Conservation (phyloP, 2,113 vertebrate species). For the Synchiropus splendidus region DNA sequence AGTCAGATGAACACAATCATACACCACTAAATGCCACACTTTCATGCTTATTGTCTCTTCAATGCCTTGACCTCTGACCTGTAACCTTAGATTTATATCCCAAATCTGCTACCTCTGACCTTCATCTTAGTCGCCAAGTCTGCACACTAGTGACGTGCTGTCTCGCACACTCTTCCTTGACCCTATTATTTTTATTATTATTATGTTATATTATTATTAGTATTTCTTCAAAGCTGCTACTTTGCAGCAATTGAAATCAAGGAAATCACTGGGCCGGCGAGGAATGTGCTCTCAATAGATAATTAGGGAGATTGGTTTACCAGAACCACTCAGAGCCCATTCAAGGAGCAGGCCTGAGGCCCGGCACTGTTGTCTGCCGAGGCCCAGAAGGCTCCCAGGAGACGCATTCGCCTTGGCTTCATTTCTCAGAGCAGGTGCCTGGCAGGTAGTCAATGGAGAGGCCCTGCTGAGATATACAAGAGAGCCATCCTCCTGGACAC, state of each 20-base stretch:
- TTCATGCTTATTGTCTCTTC: conserved; percentile 55
- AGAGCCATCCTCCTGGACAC: conserved; percentile 61
- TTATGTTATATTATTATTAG: conserved; percentile 58
- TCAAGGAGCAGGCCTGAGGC: conserved; percentile 57
- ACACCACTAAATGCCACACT: conserved; percentile 28
- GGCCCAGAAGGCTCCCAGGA: conserved; percentile 69
- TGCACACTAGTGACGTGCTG: no score
- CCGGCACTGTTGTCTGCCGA: conserved; percentile 62
- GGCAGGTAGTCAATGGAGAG: conserved; percentile 92
- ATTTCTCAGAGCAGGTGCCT: conserved; percentile 87
- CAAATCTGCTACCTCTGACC: conserved; percentile 49
- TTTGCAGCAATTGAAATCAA: conserved; percentile 76
- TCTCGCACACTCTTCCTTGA: conserved; percentile 27
- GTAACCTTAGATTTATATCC: conserved; percentile 50
- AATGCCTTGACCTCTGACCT: conserved; percentile 42
- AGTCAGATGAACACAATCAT: no score
- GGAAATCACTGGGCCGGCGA: conserved; percentile 72
- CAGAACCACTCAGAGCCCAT: conserved; percentile 67
- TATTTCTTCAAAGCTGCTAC: no score
- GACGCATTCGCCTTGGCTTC: conserved; percentile 78
- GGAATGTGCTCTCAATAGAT: conserved; percentile 78
- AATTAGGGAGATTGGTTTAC: conserved; percentile 93
- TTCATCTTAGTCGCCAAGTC: no score
- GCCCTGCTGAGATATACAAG: conserved; percentile 65
- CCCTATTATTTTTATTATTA: conserved; percentile 35